Evolutionary conservation across 2,888 invertebrate species (phyloP).

Genomic region (Morpho deidamia): DNA sequence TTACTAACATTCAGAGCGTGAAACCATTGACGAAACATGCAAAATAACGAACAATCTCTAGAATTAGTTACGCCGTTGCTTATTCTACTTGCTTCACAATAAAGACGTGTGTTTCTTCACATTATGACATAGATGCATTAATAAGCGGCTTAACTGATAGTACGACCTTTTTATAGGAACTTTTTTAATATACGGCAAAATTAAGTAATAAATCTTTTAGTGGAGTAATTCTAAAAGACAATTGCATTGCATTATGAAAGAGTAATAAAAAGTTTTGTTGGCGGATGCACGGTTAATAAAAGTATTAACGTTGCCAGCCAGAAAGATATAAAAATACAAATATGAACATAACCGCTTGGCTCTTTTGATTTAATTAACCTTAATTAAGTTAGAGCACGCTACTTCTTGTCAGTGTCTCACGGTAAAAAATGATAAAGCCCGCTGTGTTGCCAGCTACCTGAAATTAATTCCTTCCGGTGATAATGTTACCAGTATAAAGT

Average conservation of each 20-base stretch:
- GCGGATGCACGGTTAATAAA: slow-evolving; percentile 16
- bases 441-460: slow-evolving; percentile 31
- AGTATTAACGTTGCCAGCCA: slow-evolving; percentile 21
- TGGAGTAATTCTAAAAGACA: slow-evolving; percentile 1
- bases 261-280: slow-evolving; percentile 14
- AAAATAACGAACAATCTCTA: slow-evolving; percentile 76
- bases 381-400: slow-evolving; percentile 55
- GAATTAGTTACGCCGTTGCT: slow-evolving; percentile 75
- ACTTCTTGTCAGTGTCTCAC: slow-evolving; percentile 47
- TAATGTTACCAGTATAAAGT: slow-evolving; percentile 19
- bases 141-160: slow-evolving; percentile 32
- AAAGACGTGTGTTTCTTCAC: slow-evolving; percentile 65
- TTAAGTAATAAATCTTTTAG: background rate
- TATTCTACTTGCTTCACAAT: slow-evolving; percentile 64
- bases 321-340: slow-evolving; percentile 36
- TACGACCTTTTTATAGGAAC: slow-evolving; percentile 8
- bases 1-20: slow-evolving; percentile 67
- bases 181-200: background rate
- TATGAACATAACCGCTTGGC: slow-evolving; percentile 36
- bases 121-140: slow-evolving; percentile 60
- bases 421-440: slow-evolving; percentile 47
- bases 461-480: slow-evolving; percentile 31
- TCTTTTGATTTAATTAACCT: slow-evolving; percentile 60
- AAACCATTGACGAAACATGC: slow-evolving; percentile 77
- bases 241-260: slow-evolving; percentile 10